Conservation (phyloP, 2,888 invertebrate species). For the Anthophora plumipes region DNA sequence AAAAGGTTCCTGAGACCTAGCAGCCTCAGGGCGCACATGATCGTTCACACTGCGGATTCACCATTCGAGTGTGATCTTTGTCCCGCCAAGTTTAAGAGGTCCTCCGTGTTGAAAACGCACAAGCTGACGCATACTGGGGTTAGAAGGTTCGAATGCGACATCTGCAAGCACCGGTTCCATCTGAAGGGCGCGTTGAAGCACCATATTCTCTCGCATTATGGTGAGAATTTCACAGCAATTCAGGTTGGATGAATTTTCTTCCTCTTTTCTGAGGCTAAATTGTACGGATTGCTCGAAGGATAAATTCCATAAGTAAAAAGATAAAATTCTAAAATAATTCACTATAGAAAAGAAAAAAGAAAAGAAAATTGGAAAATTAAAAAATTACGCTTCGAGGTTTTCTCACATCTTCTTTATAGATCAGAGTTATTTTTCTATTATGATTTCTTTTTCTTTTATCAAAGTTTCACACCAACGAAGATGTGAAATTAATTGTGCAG, state of each 20-base stretch:
- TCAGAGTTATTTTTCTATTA: no score
- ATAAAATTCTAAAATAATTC: no score
- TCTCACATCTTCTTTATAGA: no score
- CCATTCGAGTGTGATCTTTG: conserved; percentile 64
- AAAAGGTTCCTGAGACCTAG: conserved; percentile 62
- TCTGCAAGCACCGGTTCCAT: conserved; percentile 70
- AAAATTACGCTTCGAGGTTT: no score
- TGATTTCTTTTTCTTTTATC: no score
- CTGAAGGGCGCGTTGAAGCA: conserved; percentile 69
- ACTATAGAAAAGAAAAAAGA: no score
- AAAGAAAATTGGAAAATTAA: no score
- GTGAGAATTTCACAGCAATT: conserved; percentile 14
- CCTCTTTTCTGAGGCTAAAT: no score
- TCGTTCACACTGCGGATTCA: conserved; percentile 67
- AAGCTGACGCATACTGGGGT: conserved; percentile 64
- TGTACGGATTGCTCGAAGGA: no score
- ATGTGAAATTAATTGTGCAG: no score
- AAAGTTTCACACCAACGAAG: no score
- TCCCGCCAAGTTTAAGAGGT: conserved; percentile 67
- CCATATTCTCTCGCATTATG: conserved; percentile 68
- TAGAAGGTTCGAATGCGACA: conserved; percentile 69
- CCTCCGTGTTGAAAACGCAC: conserved; percentile 68
- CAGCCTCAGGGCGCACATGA: conserved; percentile 65
- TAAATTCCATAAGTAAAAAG: no score
- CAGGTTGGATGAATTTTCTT: neutral